Evolutionary conservation across 2,888 invertebrate species (phyloP), one percentile per base, ranked within the genome.

Genomic region (Drosophila prostipennis): DNA sequence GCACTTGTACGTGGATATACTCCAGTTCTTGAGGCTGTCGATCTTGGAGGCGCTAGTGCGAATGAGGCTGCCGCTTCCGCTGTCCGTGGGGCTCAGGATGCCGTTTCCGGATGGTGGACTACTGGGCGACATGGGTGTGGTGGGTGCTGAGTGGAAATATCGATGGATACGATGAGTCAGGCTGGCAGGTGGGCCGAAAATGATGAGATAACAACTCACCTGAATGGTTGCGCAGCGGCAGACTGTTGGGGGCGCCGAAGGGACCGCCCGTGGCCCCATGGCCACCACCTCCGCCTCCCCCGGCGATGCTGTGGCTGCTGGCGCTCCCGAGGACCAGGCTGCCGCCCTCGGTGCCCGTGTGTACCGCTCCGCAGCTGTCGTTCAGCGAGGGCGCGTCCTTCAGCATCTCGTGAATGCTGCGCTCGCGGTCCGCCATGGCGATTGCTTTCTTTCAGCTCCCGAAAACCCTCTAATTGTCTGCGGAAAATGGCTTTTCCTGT

Each of bases 1-100:
- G 91, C 99, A 99, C 92, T 99, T 99, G 92, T 98, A 99, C 0
- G 99, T 99, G 70, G 98, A 98, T 90, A 99, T 97, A 74, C 98
- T 97, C 99, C 99, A 99, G 91, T 96, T 98, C 91, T 96, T 97
- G 73, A 99, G 93, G 64, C 96, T 95, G 91, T 99, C 99, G 89
- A 99, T 95, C 92, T 98, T 96, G 48, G 97, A 96, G 23, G 95
- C 91, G 61, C 91, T 91, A 48, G 87, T 90, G 68, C 90, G 86
- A 64, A 91, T 77, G 32, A 91, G 75, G 59, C 88, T 89, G 34
- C 89, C 80, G 64, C 85, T 80, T 32, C 57, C 57, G 29, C 91
- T 91, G 40, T 86, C 82, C 42, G 84, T 51, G 19, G 82, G 73
- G 11, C 79, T 87, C 1, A 82, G 42, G n/a, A 72, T 74, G 6